Percentiles rank a stretch among this genome's conserved stretches.
Conservation (phyloP, 2,888 invertebrate genomes). For the Meandrusa payeni region DNA sequence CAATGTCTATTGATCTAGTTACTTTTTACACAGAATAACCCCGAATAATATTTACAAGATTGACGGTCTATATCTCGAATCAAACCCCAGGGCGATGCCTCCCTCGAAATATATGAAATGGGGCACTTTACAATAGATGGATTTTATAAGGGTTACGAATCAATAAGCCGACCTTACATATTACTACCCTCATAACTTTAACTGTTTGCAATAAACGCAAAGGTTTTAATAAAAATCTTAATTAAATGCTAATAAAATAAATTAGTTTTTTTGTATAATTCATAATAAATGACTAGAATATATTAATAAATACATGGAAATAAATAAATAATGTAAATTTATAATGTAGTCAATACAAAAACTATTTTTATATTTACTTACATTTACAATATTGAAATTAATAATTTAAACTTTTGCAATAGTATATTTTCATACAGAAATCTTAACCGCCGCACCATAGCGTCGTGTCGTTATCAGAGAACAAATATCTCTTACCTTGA, state of each 20-base stretch:
- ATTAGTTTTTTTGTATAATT: too few relatives aligned
- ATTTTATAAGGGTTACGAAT: slow-evolving; percentile 74
- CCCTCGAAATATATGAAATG: slow-evolving; percentile 63
- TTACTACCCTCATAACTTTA: slow-evolving; percentile 52
- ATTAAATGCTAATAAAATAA: too few relatives aligned
- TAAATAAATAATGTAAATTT: too few relatives aligned
- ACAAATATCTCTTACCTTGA: slow-evolving; percentile 18
- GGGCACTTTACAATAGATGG: slow-evolving; percentile 61
- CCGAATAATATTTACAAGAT: slow-evolving; percentile 46
- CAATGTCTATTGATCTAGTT: too few relatives aligned
- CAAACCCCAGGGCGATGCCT: slow-evolving; percentile 53
- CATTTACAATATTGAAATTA: too few relatives aligned
- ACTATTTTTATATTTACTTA: too few relatives aligned
- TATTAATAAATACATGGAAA: too few relatives aligned
- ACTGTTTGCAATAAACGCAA: slow-evolving; percentile 38
- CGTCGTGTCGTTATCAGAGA: slow-evolving; percentile 9
- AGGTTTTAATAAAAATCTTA: too few relatives aligned
- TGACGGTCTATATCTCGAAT: slow-evolving; percentile 42
- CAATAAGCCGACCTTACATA: slow-evolving; percentile 55
- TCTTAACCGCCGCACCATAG: background rate
- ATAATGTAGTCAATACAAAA: too few relatives aligned
- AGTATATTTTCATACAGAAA: slow-evolving; percentile 2
- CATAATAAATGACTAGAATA: too few relatives aligned
- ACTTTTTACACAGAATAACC: slow-evolving; percentile 25
- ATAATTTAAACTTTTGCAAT: background rate